Evolutionary conservation across 2,888 invertebrate genomes (phyloP).

Genomic region (Neocrepidodera transversa): DNA sequence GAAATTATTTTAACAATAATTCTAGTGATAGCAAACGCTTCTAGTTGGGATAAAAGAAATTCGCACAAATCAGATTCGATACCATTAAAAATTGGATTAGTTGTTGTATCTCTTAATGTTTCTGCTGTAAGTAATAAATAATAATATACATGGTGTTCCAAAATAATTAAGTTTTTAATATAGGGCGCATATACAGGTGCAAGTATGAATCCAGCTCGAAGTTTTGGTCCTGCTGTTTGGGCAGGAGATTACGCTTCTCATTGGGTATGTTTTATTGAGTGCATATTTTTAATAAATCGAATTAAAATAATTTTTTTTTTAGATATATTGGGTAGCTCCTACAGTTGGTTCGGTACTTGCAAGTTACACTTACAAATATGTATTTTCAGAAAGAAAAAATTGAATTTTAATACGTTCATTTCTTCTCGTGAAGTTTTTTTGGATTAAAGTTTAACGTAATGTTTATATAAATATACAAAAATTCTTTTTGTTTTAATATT

Average conservation of each 20-base stretch:
- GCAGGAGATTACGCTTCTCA: constrained; percentile 70
- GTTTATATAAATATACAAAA: no score
- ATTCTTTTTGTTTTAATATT: no score
- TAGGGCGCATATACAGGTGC: constrained; percentile 68
- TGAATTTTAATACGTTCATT: no score
- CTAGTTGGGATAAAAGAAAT: constrained; percentile 75
- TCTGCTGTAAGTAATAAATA: constrained; percentile 64
- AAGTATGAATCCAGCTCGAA: constrained; percentile 74
- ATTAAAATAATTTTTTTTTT: constrained; percentile 37
- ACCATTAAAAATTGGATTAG: constrained; percentile 72
- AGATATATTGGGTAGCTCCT: constrained; percentile 57
- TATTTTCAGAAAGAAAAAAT: constrained; percentile 38
- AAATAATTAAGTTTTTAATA: constrained; percentile 24
- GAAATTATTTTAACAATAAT: constrained; percentile 71
- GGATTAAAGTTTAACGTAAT: no score
- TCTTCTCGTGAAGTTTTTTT: no score
- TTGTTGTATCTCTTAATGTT: constrained; percentile 69
- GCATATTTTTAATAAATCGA: no score
- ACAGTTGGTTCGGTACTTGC: constrained; percentile 49
- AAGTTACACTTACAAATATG: constrained; percentile 47
- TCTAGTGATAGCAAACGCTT: constrained; percentile 71
- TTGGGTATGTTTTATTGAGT: constrained; percentile 68
- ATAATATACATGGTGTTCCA: not conserved
- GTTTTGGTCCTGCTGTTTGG: constrained; percentile 75
- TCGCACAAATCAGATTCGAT: constrained; percentile 68